phyloP scores from a whole-genome alignment of 2,113 vertebrate species.

The Scatophagus argus region DNA sequence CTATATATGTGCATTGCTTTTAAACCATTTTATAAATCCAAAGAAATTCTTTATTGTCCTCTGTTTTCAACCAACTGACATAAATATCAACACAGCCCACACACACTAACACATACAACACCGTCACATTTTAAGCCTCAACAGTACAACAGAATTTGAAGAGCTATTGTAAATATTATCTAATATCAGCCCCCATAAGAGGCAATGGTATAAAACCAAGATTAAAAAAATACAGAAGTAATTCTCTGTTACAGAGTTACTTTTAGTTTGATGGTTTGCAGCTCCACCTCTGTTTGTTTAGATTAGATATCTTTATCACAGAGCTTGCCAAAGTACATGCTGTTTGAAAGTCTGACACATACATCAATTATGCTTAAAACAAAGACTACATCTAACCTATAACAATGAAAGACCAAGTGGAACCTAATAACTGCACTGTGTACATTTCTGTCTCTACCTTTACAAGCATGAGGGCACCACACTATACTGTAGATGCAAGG shows the following conservation, averaged over 20 bases:
- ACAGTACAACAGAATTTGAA: not conserved
- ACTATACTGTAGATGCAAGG: not conserved
- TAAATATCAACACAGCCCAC: not conserved
- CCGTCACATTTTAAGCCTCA: not conserved
- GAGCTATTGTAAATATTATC: not conserved
- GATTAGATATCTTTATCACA: slow-evolving; percentile 4
- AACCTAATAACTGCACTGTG: slow-evolving; percentile 9
- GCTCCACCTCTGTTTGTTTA: not conserved
- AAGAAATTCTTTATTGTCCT: not conserved
- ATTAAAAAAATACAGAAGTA: not conserved
- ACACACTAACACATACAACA: not conserved
- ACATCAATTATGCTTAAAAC: not conserved
- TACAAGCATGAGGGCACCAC: slow-evolving; percentile 8
- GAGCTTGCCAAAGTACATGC: not conserved
- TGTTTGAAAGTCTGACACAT: not conserved
- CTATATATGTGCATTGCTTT: too few species aligned
- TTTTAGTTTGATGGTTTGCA: not conserved
- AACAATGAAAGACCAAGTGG: slow-evolving; percentile 5
- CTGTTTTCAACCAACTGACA: not conserved
- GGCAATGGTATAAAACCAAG: not conserved
- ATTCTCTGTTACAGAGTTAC: not conserved
- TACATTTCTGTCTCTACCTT: slow-evolving; percentile 11
- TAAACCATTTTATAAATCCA: not conserved
- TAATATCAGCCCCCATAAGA: not conserved
- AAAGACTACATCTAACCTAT: slow-evolving; percentile 17